phyloP scores from a whole-genome alignment of 2,797 vertebrate genomes.

The Pipistrellus kuhlii region DNA sequence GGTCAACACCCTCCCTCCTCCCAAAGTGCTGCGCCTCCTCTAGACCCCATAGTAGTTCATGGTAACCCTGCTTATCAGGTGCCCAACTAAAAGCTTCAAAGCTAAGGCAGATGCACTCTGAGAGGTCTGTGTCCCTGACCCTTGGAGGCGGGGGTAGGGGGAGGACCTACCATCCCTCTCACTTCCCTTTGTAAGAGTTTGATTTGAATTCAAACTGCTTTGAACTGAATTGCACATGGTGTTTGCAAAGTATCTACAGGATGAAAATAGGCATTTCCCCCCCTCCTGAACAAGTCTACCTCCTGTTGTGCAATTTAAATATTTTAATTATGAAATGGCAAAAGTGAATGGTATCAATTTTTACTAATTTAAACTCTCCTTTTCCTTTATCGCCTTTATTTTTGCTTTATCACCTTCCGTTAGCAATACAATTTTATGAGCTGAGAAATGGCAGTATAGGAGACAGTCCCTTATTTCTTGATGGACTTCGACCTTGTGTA shows the following conservation, averaged over 20 bases:
- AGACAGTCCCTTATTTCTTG: constrained; percentile 33
- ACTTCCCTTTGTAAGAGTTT: not conserved
- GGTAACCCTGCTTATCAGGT: not conserved
- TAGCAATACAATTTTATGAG: not conserved
- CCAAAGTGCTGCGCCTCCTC: not conserved
- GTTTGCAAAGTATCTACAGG: not conserved
- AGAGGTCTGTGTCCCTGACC: not conserved
- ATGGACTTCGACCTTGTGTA: not conserved
- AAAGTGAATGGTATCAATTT: not conserved
- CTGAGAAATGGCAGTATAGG: not conserved
- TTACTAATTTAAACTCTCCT: not conserved
- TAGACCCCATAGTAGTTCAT: not conserved
- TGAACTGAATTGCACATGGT: not conserved
- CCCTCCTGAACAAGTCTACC: not conserved
- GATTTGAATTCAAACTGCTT: not conserved
- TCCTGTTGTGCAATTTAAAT: not conserved
- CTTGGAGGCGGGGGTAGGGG: rapidly evolving
- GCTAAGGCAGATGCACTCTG: not conserved
- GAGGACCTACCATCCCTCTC: not conserved
- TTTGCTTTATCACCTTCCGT: not conserved
- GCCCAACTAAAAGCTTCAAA: not conserved
- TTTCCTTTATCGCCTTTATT: not conserved
- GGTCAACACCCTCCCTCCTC: not conserved
- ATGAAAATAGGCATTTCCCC: not conserved
- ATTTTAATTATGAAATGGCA: constrained; percentile 29